Base-by-base conservation (phyloP, 1,140 invertebrate species). In the Papilio aristodemus region DNA sequence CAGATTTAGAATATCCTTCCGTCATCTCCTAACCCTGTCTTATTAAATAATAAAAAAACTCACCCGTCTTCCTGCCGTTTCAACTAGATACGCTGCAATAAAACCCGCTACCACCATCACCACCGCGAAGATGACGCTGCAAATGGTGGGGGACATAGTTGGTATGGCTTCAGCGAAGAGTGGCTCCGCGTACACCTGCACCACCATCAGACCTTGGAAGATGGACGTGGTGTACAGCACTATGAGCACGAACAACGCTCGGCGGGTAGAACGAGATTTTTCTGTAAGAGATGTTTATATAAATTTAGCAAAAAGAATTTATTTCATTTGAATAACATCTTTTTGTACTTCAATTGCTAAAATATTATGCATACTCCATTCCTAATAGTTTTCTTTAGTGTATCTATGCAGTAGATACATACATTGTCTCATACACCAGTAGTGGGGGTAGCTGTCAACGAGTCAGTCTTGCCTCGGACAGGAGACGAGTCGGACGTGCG, bases 61-160 rank as follows among this genome's bases (percentile, higher is more conserved):
- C 36, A 90, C 87, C 74, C 85, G 69, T 79, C 87, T 78, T 9
- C 86, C 86, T 58, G 71, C 60, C 9, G 39, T n/a, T 36, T 88
- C 86, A 3, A 80, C 74, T 17, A 83, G 27, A 38, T 80, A 85
- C 0, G 79, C 80, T 4, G 79, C 74, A 25, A 73, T 4, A 7
- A 83, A 68, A 0, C 77, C 77, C 14, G 76, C 17, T 0, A 81
- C 7, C 0, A 83, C 71, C 1, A 43, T 68, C 1, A 78, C 46
- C 0, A 76, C 50, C 22, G 78, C 80, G 7, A 82, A 69, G 9
- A 83, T 27, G 0, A 85, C 75, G 57, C 80, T 78, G 37, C 75
- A 83, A 1, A 83, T 7, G 0, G 77, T 79, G 0, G 83, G 11
- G 0, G 84, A 82, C 27, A 81, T 69, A 8, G 66, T 73, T 0